Base-by-base conservation (phyloP, 2,797 vertebrate genomes). In the Enteromius anoplus region DNA sequence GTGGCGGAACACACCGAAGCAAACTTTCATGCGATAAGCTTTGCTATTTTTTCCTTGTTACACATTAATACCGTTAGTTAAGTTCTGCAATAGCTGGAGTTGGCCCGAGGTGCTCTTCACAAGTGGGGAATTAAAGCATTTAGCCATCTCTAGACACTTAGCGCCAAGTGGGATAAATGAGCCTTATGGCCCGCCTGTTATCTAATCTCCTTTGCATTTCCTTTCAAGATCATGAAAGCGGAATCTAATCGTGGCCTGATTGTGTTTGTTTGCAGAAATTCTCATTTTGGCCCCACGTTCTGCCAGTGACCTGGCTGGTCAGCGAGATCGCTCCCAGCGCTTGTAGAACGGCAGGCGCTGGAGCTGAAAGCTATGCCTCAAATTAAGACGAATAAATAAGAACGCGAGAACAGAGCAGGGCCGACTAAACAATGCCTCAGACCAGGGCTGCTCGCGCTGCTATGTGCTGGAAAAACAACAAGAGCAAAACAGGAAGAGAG, bases 261-360 rank as follows among this genome's bases (percentile, higher is more conserved):
- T 95, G 93, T 94, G 93, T 95, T 95, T 95, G 94, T 94, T 94
- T 94, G 93, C 92, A 91, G 92, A 94, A 94, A 93, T 93, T 94
- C 92, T 94, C 91, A 93, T 94, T 94, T 94, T 91, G 90, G 87
- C 82, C 77, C 66, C 79, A 84, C 60, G 76, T 88, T 83, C 81
- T 87, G 86, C 73, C 82, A 68, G 80, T 88, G 88, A 90, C 88
- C 87, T 75, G 84, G 66, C 69, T 84, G 89, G 88, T 88, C 80
- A 86, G 88, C 4, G 34, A 84, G 78, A 87, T 80, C 37, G 87
- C 86, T 85, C 81, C 82, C 66, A 88, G 87, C 86, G 81, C 85
- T 89, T 86, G 81, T 83, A 83, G 80, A 84, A 83, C 81, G 82
- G 82, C 85, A 86, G 82, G 85, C 85, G 80, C 82, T 89, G 82